Evolutionary conservation across 2,797 vertebrate genomes (phyloP).

Genomic region (Rhincodon typus): DNA sequence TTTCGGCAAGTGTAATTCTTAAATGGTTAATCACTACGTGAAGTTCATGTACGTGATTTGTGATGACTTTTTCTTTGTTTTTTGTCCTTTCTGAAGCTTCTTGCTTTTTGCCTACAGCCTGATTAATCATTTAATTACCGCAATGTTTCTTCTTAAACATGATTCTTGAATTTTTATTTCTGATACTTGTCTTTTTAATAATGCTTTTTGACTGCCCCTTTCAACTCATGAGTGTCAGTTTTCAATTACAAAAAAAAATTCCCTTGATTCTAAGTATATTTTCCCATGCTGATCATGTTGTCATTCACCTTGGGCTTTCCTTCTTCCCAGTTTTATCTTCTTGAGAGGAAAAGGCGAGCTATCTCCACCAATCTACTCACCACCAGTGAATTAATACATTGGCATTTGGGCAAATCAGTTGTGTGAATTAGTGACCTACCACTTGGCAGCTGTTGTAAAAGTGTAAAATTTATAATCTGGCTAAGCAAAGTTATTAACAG

Average conservation of each 20-base stretch:
- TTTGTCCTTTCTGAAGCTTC: neutral
- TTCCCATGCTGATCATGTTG: neutral
- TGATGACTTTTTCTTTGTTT: neutral
- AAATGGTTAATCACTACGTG: neutral
- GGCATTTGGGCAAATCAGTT: neutral
- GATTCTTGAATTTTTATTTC: neutral
- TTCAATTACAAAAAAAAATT: neutral
- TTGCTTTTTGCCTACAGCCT: neutral
- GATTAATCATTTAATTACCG: neutral
- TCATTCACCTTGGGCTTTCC: neutral
- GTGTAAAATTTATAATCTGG: neutral
- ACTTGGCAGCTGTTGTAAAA: neutral
- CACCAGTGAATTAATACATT: neutral
- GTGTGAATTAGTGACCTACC: neutral
- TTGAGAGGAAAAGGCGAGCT: neutral
- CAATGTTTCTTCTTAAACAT: neutral
- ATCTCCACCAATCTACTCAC: neutral
- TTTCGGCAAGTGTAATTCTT: neutral
- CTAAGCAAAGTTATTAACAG: neutral
- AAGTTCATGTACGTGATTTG: neutral
- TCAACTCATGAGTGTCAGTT: neutral
- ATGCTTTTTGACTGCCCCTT: neutral
- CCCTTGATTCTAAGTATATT: neutral
- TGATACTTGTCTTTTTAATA: conserved; percentile 2
- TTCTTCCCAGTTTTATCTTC: neutral